Evolutionary conservation across 2,797 vertebrate species (phyloP).

Genomic region (Mallotus villosus): DNA sequence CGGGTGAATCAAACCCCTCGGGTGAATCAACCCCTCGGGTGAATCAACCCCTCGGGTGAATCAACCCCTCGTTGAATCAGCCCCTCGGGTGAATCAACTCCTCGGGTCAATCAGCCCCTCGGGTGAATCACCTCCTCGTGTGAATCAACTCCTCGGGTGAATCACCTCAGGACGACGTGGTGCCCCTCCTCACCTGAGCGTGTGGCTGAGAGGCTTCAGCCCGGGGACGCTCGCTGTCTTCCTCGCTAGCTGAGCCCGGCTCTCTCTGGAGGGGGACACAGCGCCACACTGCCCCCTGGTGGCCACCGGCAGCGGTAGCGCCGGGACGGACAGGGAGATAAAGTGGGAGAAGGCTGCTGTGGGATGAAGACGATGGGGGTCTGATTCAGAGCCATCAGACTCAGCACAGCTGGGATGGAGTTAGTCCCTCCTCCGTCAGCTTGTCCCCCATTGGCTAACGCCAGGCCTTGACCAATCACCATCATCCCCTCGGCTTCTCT

Average conservation of each 20-base stretch:
- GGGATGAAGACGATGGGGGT: slow-evolving; percentile 5
- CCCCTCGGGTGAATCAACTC: not conserved
- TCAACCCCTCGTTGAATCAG: no score
- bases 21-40: not conserved
- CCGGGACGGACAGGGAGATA: not conserved
- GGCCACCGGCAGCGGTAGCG: not conserved
- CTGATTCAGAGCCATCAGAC: slow-evolving; percentile 5
- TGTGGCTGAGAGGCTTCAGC: not conserved
- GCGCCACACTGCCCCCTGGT: slow-evolving; percentile 11
- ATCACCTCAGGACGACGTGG: not conserved
- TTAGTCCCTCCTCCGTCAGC: not conserved
- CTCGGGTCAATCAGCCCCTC: no score
- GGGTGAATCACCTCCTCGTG: no score
- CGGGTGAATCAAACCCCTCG: not conserved
- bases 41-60: not conserved
- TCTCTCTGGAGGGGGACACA: not conserved
- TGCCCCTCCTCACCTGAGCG: not conserved
- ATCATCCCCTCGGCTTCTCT: not conserved
- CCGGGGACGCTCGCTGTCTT: not conserved
- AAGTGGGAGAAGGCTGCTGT: not conserved
- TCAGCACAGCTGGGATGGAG: not conserved
- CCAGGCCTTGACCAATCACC: slow-evolving; percentile 8
- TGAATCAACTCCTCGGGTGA: not conserved
- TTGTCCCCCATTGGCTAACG: not conserved
- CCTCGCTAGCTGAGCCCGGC: not conserved